Conservation (phyloP, 2,888 invertebrate species). For the Oscheius onirici region DNA sequence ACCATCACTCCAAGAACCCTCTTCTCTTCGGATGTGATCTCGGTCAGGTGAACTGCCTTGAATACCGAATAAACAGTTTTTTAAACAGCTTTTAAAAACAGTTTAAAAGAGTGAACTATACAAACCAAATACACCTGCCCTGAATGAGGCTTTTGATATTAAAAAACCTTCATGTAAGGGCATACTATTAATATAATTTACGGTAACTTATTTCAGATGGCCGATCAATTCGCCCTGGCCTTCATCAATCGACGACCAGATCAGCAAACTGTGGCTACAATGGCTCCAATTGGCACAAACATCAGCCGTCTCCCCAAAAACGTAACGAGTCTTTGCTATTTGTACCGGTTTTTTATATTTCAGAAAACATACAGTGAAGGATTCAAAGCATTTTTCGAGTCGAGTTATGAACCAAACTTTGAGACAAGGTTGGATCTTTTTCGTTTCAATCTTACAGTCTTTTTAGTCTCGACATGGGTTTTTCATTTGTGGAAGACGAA, state of each 20-base stretch:
- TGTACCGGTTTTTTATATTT: not conserved
- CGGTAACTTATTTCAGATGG: constrained; percentile 21
- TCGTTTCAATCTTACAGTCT: not conserved
- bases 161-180: too few relatives aligned
- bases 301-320: constrained; percentile 1
- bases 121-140: too few relatives aligned
- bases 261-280: constrained; percentile 4
- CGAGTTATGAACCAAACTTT: constrained; percentile 4
- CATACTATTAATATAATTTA: too few relatives aligned
- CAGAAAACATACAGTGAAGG: not conserved
- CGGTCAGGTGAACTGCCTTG: too few relatives aligned
- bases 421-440: constrained; percentile 6
- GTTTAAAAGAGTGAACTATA: too few relatives aligned
- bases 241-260: constrained; percentile 22
- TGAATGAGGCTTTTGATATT: too few relatives aligned
- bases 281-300: constrained; percentile 28
- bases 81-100: too few relatives aligned
- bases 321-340: not conserved
- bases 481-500: constrained; percentile 6
- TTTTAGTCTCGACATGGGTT: constrained; percentile 27
- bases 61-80: too few relatives aligned
- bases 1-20: too few relatives aligned
- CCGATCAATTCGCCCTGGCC: constrained; percentile 13
- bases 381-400: constrained; percentile 11
- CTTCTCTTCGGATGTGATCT: too few relatives aligned